Evolutionary conservation across 2,797 vertebrate genomes (phyloP).

Genomic region (Taenioides sp.): DNA sequence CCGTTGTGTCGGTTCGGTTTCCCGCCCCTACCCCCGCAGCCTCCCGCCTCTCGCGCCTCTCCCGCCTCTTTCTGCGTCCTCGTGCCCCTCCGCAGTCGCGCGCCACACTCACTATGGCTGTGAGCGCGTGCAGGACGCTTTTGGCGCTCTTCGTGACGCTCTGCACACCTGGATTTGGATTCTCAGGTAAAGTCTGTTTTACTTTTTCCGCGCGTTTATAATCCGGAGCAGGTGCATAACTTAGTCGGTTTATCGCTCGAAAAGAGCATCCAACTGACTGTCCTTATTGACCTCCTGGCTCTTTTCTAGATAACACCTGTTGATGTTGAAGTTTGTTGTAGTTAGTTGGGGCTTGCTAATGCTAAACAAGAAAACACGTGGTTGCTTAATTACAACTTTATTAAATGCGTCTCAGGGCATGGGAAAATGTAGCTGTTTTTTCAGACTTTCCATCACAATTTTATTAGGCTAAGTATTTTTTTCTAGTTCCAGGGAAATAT

Average conservation of each 20-base stretch:
- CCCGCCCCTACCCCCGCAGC: too few species aligned
- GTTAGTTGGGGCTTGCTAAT: background rate
- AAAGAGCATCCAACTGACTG: background rate
- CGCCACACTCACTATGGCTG: constrained; percentile 76
- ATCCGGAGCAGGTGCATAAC: constrained; percentile 30
- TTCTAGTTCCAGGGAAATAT: too few species aligned
- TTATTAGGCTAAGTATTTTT: too few species aligned
- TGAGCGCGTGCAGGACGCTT: constrained; percentile 75
- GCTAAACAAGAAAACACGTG: background rate
- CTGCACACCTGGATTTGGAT: constrained; percentile 64
- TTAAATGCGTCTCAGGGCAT: background rate
- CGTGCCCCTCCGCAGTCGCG: constrained; percentile 57
- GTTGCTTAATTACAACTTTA: background rate
- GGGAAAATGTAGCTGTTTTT: background rate
- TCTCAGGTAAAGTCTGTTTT: constrained; percentile 69
- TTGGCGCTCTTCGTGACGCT: constrained; percentile 75
- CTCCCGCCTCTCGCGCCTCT: too few species aligned
- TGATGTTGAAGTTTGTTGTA: background rate
- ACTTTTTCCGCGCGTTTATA: background rate
- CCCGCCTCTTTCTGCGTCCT: constrained; percentile 45
- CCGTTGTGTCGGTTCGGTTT: too few species aligned
- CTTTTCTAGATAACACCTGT: background rate
- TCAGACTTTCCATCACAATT: too few species aligned
- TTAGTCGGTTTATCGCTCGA: background rate
- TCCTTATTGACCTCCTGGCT: background rate